Conservation (phyloP, 2,797 vertebrate genomes). For the Enteromius treurensis region DNA sequence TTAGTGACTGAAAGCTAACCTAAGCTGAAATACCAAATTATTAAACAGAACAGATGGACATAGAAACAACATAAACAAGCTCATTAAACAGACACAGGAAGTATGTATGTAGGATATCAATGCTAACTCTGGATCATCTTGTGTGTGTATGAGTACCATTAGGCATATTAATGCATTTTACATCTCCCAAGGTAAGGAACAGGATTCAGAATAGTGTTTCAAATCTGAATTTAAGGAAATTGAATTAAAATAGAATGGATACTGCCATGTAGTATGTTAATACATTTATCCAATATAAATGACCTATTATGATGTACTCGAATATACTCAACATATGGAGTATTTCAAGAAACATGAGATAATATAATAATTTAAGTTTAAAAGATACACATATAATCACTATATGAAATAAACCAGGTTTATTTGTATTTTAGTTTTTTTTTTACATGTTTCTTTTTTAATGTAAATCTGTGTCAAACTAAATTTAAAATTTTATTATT, state of each 20-base stretch:
- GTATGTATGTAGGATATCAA: conserved; percentile 19
- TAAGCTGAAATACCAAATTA: conserved; percentile 30
- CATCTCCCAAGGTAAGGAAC: neutral
- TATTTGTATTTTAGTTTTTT: neutral
- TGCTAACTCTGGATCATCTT: neutral
- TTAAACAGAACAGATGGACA: conserved; percentile 44
- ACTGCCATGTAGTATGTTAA: neutral
- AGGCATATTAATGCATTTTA: neutral
- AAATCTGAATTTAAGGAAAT: conserved; percentile 2
- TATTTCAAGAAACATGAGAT: neutral
- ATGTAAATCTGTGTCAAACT: neutral
- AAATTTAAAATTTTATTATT: neutral
- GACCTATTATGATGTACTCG: neutral
- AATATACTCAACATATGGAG: neutral
- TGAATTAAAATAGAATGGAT: neutral
- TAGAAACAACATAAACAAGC: conserved; percentile 43
- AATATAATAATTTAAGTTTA: neutral
- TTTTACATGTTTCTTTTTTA: neutral
- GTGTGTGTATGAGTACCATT: neutral
- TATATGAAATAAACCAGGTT: neutral
- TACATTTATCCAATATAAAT: too few relatives aligned
- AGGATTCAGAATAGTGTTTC: neutral
- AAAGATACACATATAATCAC: neutral
- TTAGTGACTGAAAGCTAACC: conserved; percentile 39
- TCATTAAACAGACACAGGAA: conserved; percentile 37